Conservation (phyloP, 2,797 vertebrate species). For the Artibeus lituratus region DNA sequence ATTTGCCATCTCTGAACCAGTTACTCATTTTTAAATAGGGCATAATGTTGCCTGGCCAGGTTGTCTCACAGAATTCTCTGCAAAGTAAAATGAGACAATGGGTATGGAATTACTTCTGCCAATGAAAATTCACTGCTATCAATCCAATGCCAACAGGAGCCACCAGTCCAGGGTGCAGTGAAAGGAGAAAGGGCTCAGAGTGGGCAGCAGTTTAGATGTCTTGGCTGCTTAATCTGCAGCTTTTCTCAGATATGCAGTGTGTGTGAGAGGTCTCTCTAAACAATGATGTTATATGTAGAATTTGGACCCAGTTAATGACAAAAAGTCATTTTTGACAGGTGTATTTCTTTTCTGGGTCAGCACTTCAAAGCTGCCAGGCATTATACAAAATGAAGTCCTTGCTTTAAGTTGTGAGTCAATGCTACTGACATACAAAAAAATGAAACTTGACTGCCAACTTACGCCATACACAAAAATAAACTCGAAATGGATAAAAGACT, state of each 20-base stretch:
- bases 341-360: background rate
- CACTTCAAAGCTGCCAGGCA: background rate
- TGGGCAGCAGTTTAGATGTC: background rate
- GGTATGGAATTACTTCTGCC: background rate
- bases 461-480: background rate
- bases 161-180: too few relatives aligned
- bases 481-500: background rate
- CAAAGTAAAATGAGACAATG: background rate
- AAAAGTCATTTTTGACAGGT: background rate
- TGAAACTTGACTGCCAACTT: background rate
- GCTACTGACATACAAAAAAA: too few relatives aligned
- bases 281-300: background rate
- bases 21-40: background rate
- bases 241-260: background rate
- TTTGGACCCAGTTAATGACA: background rate
- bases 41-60: background rate
- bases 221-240: background rate
- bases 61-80: background rate
- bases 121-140: background rate
- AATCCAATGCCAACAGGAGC: background rate
- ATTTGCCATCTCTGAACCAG: background rate
- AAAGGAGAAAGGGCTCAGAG: background rate
- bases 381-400: background rate
- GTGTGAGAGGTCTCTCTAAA: background rate
- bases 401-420: background rate